Evolutionary conservation across 1,140 invertebrate genomes (phyloP), one percentile per base, ranked within the genome.

Genomic region (Episyrphus balteatus): DNA sequence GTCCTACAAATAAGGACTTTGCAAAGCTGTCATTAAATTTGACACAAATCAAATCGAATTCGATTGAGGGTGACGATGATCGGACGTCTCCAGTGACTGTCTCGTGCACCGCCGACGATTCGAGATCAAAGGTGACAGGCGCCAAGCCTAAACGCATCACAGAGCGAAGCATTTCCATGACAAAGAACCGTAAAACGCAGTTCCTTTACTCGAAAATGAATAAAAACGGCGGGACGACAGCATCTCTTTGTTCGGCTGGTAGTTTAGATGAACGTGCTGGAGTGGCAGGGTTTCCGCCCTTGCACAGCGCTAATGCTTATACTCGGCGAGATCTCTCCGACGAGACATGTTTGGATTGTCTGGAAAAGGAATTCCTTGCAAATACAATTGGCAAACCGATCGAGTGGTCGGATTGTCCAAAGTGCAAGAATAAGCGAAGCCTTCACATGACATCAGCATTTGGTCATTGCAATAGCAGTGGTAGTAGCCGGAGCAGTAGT

Each of bases 331-430:
- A 61, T 40, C 49, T 51, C 48, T 12, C 50, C 8, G 62, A 66
- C 38, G 63, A 66, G 8, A 62, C 55, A n/a, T 66, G 63, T 32
- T 44, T 66, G 33, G 63, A 66, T 36, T 66, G 63, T 33, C 55
- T 66, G 43, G 63, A 66, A 42, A 66, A 66, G 32, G 63, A 66
- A 46, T 66, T 66, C 43, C 34, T 66, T 31, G 60, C 61, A 15
- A 66, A 62, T 32, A 66, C 61, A 11, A 66, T 66, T 32, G 63
- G 63, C 18, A 66, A 66, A 26, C 56, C 49, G 0, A 19, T 66
- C 12, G 63, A 66, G 21, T 34, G 52, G 9, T 54, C 46, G 33
- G 60, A 52, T 18, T 65, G 62, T 38, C 18, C 52, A 13, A 62
- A 64, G 32, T 65, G 62, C 41, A 44, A 41, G 15, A 55, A 55